Evolutionary conservation across 2,797 vertebrate genomes (phyloP), one percentile per base, ranked within the genome.

Genomic region (Enteromius viviparus): DNA sequence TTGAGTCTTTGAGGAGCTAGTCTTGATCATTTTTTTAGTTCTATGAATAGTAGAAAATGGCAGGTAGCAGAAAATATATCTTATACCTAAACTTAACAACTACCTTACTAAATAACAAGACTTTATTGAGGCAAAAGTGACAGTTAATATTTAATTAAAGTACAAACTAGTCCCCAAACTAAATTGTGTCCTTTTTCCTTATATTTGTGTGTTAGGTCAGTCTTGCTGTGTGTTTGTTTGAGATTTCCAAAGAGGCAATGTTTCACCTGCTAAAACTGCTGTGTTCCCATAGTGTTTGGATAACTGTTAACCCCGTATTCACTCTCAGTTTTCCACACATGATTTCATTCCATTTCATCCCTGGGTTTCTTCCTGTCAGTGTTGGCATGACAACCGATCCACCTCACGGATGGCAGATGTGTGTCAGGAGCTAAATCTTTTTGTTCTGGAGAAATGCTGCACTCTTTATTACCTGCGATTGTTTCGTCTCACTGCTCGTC

Each of bases 301-400:
- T 26, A 47, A 1, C 40, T 15, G 37, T 23, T 70, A 21, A 32
- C 15, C 9, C 4, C 17, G 0, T 34, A 32, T 71, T 29, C 7
- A 29, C 14, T 47, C 23, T 71, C 68, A 5, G 69, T 47, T 71
- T 71, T 23, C n/a, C 14, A 34, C 26, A 72, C 26, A 34, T 51
- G 0, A 17, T 74, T 74, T 74, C 9, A 34, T 34, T 72, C 17
- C 9, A 19, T 21, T 51, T 72, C 5, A 51, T 72, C 9, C 40
- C 14, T 47, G 14, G 40, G n/a, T 26, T 74, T 53, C 49, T n/a
- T 37, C 21, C 72, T 37, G 49, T 55, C 26, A 12, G 47, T 10
- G 26, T 74, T 75, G 72, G 72, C 72, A 40, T 76, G 72, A 23
- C 51, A 58, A 58, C 29, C 34, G 2, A 58, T 58, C 66, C 66